Evolutionary conservation across 2,113 vertebrate species (phyloP).

Genomic region (Lepus americanus): DNA sequence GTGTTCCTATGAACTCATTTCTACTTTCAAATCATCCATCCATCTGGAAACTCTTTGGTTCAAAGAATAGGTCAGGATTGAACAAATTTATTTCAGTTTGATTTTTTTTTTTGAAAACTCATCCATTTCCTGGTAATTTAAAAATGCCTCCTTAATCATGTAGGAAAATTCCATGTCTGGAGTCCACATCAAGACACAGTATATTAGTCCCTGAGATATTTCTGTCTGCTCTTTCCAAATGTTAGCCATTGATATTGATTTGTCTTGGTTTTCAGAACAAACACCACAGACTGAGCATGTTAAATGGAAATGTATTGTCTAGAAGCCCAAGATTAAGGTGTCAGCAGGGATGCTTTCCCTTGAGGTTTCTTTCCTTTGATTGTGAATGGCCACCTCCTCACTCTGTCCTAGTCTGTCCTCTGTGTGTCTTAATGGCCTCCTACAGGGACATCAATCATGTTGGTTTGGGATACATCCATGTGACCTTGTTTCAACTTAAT

Average conservation of each 20-base stretch:
- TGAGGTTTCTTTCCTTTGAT: neutral
- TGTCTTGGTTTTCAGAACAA: neutral
- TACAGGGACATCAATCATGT: neutral
- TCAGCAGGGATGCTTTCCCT: too few species aligned
- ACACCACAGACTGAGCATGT: neutral
- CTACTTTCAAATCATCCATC: neutral
- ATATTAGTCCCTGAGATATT: neutral
- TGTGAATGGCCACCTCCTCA: accelerated
- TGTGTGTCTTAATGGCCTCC: neutral
- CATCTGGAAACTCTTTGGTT: neutral
- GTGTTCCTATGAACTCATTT: neutral
- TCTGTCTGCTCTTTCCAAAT: neutral
- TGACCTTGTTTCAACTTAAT: too few species aligned
- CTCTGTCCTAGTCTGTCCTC: neutral
- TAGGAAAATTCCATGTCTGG: neutral
- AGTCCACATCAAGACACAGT: neutral
- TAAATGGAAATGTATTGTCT: neutral
- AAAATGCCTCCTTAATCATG: neutral
- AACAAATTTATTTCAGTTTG: neutral
- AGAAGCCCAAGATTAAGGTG: too few species aligned
- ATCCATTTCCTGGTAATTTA: neutral
- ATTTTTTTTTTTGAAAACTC: neutral
- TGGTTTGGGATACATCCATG: neutral
- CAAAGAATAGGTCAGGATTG: neutral
- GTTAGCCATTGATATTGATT: neutral